Evolutionary conservation across 2,888 invertebrate genomes (phyloP).

Genomic region (Brachypalpus laphriformis): DNA sequence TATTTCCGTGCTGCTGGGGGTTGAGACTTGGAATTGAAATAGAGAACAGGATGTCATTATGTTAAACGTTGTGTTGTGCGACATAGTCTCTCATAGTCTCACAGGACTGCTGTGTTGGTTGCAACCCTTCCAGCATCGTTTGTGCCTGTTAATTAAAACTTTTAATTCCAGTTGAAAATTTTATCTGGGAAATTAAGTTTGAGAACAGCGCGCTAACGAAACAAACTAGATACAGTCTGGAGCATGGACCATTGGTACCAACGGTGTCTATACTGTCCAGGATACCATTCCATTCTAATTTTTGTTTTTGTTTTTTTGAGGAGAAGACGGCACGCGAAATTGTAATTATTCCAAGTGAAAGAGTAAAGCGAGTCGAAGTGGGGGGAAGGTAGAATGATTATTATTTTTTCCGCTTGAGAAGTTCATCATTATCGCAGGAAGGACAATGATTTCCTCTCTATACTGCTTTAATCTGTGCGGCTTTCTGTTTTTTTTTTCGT

Average conservation of each 20-base stretch:
- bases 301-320: neutral
- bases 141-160: conserved; percentile 75
- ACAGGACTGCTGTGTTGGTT: conserved; percentile 15
- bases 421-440: conserved; percentile 66
- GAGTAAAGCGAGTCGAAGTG: conserved; percentile 10
- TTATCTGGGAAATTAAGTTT: conserved; percentile 74
- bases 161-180: conserved; percentile 76
- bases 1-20: conserved; percentile 65
- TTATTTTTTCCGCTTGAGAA: conserved; percentile 44
- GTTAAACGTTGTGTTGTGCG: conserved; percentile 74
- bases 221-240: conserved; percentile 21
- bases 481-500: conserved; percentile 7
- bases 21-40: conserved; percentile 67
- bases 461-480: conserved; percentile 51
- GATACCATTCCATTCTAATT: conserved; percentile 13
- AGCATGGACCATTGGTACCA: no score
- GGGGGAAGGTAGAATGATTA: conserved; percentile 15
- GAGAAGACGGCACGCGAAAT: conserved; percentile 63
- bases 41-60: conserved; percentile 75
- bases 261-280: conserved; percentile 22
- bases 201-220: conserved; percentile 49
- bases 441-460: conserved; percentile 69
- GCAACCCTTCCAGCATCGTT: conserved; percentile 43
- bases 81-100: conserved; percentile 53
- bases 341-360: conserved; percentile 66